Percentiles rank a stretch among this genome's conserved stretches.
These are phyloP conservation scores for Diachasmimorpha longicaudata DNA, from an alignment of 1,140 invertebrate species.

Conservation along the genomic window DNA sequence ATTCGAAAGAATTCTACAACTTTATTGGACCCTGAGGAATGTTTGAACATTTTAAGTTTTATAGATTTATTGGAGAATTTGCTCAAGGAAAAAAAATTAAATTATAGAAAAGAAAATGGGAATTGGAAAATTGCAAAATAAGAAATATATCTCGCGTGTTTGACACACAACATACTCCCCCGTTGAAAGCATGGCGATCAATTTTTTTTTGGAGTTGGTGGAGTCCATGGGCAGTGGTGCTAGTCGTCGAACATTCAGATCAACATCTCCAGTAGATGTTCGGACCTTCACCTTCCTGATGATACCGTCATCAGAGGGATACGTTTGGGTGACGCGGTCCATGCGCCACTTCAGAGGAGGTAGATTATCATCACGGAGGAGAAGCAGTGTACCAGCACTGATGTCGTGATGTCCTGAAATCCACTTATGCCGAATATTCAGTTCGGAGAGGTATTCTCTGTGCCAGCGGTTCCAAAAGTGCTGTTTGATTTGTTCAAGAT, in stretches of 20 bases:
- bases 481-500: background rate
- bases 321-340: background rate
- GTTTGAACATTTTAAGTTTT: no score
- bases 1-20: no score
- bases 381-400: background rate
- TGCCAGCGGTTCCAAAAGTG: background rate
- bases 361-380: background rate
- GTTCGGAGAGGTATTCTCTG: background rate
- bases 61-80: no score
- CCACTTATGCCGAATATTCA: background rate
- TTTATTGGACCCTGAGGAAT: no score
- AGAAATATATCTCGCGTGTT: no score
- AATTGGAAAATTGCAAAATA: no score
- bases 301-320: background rate
- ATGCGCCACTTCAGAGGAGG: background rate
- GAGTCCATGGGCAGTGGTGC: background rate
- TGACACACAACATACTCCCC: background rate
- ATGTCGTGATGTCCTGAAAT: background rate
- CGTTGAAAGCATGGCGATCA: background rate
- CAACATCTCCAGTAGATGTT: background rate
- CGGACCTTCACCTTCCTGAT: background rate
- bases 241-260: background rate
- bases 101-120: no score
- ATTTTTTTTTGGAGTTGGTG: background rate
- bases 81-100: no score